Base-by-base conservation (phyloP, 1,140 invertebrate species). In the Chrysomallon squamiferum region DNA sequence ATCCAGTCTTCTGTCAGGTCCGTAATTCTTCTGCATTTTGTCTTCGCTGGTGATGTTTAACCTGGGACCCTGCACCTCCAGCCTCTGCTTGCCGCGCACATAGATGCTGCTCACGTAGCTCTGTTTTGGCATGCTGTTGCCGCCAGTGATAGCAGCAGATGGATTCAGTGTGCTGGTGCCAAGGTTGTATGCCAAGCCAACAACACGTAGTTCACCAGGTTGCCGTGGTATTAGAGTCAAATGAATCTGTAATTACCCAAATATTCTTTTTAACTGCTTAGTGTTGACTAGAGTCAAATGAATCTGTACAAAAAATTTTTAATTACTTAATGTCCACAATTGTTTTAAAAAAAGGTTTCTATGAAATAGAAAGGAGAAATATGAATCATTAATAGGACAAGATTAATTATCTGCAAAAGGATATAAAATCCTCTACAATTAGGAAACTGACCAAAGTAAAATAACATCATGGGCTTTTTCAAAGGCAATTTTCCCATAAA, bases 11-110 rank as follows among this genome's bases (percentile, higher is more conserved):
- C 84, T 69, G 70, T 88, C 87, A 56, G 80, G 77, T 18, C 84
- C 86, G 65, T 88, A 87, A 54, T 80, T 62, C 63, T 84, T 84
- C 32, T 73, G 77, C 9, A 76, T 74, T 56, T 82, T 84, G 59
- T 87, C 85, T 57, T 82, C 80, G 52, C 84, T 82, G 52, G 77
- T 83, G 60, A 68, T 80, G 65, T 87, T 87, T 9, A 87, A 72
- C 35, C 86, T 57, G 4, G 83, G 84, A 6, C 86, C 86, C 74
- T 82, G 82, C 3, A 86, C 81, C 57, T 84, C 81, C 38, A 88
- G 72, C 38, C 66, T 73, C 72, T 87, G 85, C 63, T 86, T 86
- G 5, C 86, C 86, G 35, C 82, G 66, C 4, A 85, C 79, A 62
- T 66, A 73, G 22, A 84, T 66, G n/a, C 76, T 75, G 61, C 72